phyloP scores from a whole-genome alignment of 2,888 invertebrate genomes.

The Torymus tubicola region DNA sequence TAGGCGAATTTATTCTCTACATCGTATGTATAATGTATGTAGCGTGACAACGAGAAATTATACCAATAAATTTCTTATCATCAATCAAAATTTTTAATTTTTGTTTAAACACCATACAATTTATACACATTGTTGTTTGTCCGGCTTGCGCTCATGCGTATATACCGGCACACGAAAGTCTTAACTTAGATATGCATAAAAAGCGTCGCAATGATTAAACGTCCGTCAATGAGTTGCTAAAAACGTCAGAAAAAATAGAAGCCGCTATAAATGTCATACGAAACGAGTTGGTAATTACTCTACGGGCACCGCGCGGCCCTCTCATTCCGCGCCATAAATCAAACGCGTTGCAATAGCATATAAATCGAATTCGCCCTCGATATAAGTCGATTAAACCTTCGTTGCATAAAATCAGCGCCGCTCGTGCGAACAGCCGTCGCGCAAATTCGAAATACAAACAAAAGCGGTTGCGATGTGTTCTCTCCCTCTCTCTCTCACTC shows the following conservation, averaged over 20 bases:
- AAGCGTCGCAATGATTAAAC: slow-evolving; percentile 8
- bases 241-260: slow-evolving; percentile 13
- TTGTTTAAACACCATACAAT: background rate
- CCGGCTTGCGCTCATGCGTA: background rate
- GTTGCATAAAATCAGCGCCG: slow-evolving; percentile 14
- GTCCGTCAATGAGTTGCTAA: slow-evolving; percentile 2
- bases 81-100: too few species aligned
- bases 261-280: slow-evolving; percentile 15
- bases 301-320: background rate
- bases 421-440: background rate
- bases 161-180: background rate
- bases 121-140: background rate
- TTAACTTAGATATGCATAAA: too few species aligned
- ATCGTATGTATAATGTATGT: too few species aligned
- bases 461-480: background rate
- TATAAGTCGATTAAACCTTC: slow-evolving; percentile 35
- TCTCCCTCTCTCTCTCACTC: too few species aligned
- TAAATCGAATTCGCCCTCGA: slow-evolving; percentile 31
- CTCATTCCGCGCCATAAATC: slow-evolving; percentile 30
- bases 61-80: too few species aligned
- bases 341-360: slow-evolving; percentile 20
- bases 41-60: too few species aligned
- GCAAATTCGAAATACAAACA: slow-evolving; percentile 22
- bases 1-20: too few species aligned
- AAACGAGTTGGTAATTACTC: slow-evolving; percentile 40